Evolutionary conservation across 2,797 vertebrate species (phyloP).

Genomic region (Chaunax sp.): DNA sequence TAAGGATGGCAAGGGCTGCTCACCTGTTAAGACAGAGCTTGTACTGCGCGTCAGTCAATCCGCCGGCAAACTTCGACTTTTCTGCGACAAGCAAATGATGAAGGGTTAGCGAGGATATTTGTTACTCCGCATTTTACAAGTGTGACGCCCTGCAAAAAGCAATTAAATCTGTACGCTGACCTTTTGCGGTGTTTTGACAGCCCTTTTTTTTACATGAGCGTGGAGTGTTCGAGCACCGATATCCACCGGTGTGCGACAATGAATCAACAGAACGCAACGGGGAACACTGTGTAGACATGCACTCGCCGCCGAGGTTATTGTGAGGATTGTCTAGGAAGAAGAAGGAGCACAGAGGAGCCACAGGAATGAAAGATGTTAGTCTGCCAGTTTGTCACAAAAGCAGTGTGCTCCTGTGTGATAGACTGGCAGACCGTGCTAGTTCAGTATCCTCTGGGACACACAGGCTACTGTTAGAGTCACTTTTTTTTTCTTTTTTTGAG

Average conservation of each 20-base stretch:
- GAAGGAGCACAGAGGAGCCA: conserved; percentile 67
- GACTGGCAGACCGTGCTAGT: conserved; percentile 77
- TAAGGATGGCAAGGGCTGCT: conserved; percentile 55
- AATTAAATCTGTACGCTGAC: conserved; percentile 67
- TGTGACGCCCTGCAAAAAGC: conserved; percentile 38
- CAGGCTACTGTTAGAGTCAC: conserved; percentile 63
- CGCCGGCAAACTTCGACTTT: conserved; percentile 35
- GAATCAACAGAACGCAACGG: conserved; percentile 63
- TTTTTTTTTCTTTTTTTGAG: conserved; percentile 38
- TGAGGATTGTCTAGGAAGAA: conserved; percentile 67
- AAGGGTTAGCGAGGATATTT: not conserved
- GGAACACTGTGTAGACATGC: conserved; percentile 64
- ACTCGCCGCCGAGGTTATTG: conserved; percentile 66
- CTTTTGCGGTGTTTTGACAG: conserved; percentile 59
- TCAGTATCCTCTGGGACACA: conserved; percentile 69
- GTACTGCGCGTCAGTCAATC: conserved; percentile 17
- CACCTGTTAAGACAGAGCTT: conserved; percentile 70
- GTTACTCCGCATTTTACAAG: conserved; percentile 20
- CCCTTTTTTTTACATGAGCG: conserved; percentile 58
- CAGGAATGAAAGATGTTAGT: conserved; percentile 76
- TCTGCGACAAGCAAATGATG: conserved; percentile 38
- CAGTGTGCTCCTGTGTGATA: conserved; percentile 76
- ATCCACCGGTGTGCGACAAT: conserved; percentile 51
- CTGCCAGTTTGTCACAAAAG: conserved; percentile 81
- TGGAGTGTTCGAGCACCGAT: conserved; percentile 53